These are phyloP conservation scores for Oscheius onirici DNA, from an alignment of 2,888 invertebrate genomes.

Conservation along the genomic window DNA sequence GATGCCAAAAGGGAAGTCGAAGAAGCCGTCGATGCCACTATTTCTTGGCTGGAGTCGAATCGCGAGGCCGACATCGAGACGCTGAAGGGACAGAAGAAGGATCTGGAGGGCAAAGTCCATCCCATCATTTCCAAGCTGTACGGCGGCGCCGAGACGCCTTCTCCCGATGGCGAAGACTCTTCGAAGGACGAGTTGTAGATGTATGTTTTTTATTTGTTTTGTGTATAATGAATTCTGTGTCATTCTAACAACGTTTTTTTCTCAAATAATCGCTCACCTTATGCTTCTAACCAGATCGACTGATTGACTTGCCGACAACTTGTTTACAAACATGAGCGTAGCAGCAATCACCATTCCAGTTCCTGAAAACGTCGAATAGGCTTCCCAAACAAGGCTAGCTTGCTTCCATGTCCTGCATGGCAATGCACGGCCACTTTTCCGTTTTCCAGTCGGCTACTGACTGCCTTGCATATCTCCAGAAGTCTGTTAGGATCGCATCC, in stretches of 20 bases:
- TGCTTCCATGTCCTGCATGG: constrained; percentile 79
- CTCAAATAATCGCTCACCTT: constrained; percentile 11
- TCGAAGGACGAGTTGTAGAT: no score
- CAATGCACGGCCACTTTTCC: constrained; percentile 79
- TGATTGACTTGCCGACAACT: constrained; percentile 83
- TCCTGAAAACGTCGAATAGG: constrained; percentile 72
- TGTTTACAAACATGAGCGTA: constrained; percentile 83
- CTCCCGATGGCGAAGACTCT: not conserved
- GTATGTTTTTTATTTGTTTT: no score
- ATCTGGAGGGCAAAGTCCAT: constrained; percentile 91
- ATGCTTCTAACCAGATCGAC: constrained; percentile 73
- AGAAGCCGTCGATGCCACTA: constrained; percentile 90
- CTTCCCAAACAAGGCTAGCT: no score
- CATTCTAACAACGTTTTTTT: no score
- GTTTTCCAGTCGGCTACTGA: constrained; percentile 79
- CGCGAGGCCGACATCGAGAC: constrained; percentile 75
- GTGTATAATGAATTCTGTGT: no score
- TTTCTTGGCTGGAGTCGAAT: constrained; percentile 97
- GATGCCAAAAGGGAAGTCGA: constrained; percentile 94
- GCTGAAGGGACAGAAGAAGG: constrained; percentile 80
- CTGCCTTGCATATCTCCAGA: constrained; percentile 89
- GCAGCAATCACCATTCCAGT: constrained; percentile 89
- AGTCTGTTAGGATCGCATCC: constrained; percentile 82
- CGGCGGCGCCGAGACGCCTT: not conserved
- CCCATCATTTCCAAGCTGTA: constrained; percentile 78